Percentiles rank a stretch among this genome's conserved stretches.
These are phyloP conservation scores for Luffia ferchaultella DNA, from an alignment of 2,888 invertebrate species.

Conservation along the genomic window DNA sequence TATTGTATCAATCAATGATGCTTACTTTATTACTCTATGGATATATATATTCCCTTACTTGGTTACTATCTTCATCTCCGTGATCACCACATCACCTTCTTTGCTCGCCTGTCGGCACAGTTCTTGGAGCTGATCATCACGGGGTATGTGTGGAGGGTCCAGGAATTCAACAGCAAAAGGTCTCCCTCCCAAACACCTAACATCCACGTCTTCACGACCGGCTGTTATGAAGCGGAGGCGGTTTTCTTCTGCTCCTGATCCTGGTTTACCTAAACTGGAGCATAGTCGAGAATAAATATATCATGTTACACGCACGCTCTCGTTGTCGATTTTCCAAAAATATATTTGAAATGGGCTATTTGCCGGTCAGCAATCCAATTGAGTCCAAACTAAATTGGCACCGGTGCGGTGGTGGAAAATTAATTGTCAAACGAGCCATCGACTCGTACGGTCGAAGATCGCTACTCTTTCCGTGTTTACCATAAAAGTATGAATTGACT, in stretches of 20 bases:
- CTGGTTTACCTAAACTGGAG: background rate
- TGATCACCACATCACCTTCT: conserved; percentile 30
- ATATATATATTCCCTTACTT: conserved; percentile 21
- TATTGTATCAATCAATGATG: no score
- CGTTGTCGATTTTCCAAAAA: no score
- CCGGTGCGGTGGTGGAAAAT: no score
- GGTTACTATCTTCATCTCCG: conserved; percentile 24
- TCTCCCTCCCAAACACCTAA: conserved; percentile 91
- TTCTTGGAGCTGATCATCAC: conserved; percentile 23
- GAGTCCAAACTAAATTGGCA: no score
- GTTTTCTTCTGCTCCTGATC: conserved; percentile 25
- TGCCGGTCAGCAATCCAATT: no score
- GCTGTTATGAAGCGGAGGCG: conserved; percentile 85
- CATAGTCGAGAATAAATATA: background rate
- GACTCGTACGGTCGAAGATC: no score
- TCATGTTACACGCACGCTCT: no score
- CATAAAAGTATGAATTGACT: no score
- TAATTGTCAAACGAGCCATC: no score
- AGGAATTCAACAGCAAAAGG: conserved; percentile 91
- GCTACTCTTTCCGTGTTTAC: no score
- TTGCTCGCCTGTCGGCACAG: conserved; percentile 29
- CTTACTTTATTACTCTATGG: no score
- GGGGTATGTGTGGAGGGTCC: conserved; percentile 34
- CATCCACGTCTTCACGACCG: conserved; percentile 97
- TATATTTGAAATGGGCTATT: no score